These are phyloP conservation scores for Stenodera caucasica DNA, from an alignment of 2,888 invertebrate genomes.

Conservation along the genomic window DNA sequence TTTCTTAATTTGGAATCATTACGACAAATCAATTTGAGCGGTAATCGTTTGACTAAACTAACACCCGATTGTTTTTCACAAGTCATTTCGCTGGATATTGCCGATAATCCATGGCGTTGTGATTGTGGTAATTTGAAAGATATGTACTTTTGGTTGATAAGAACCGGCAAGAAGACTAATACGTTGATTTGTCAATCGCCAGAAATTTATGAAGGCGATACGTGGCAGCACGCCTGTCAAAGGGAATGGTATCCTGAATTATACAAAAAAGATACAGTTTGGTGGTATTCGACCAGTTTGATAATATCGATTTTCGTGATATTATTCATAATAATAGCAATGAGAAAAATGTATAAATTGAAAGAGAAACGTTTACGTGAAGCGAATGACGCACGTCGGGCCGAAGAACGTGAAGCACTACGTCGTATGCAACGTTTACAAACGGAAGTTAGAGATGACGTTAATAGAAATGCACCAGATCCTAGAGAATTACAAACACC, in stretches of 20 bases:
- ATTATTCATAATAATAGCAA: conserved; percentile 59
- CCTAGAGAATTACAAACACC: conserved; percentile 70
- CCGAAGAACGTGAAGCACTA: conserved; percentile 61
- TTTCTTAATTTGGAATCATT: conserved; percentile 66
- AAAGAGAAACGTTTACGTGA: conserved; percentile 55
- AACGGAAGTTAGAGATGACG: conserved; percentile 42
- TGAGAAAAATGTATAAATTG: conserved; percentile 61
- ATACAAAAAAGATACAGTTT: conserved; percentile 52
- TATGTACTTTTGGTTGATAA: conserved; percentile 65
- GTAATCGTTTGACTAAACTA: conserved; percentile 71
- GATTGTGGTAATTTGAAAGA: conserved; percentile 66
- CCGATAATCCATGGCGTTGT: conserved; percentile 78
- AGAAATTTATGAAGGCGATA: conserved; percentile 62
- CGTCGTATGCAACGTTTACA: conserved; percentile 58
- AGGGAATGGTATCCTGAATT: conserved; percentile 59
- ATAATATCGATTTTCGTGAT: conserved; percentile 61
- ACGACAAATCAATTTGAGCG: conserved; percentile 65
- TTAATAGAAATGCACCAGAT: conserved; percentile 65
- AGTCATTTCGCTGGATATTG: conserved; percentile 62
- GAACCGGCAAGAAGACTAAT: conserved; percentile 56
- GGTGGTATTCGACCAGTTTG: conserved; percentile 63
- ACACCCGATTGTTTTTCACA: conserved; percentile 64
- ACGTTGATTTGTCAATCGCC: conserved; percentile 70
- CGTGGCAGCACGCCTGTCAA: conserved; percentile 71
- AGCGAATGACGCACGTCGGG: conserved; percentile 59